Conservation (phyloP, 2,113 vertebrate species). For the Lycaon pictus region DNA sequence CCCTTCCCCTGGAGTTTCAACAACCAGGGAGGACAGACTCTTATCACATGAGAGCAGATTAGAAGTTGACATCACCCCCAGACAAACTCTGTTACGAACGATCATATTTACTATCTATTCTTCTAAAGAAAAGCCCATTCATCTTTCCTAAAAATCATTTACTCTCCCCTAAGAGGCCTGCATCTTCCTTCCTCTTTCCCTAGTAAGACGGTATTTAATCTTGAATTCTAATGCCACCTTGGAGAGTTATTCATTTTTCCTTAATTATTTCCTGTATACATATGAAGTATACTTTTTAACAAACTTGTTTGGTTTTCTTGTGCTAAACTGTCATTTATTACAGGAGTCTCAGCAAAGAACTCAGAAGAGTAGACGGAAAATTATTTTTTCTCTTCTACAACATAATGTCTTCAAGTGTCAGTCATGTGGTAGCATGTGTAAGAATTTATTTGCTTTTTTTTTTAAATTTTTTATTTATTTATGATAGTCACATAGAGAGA, state of each 20-base stretch:
- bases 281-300: neutral
- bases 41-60: neutral
- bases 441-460: neutral
- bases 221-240: neutral
- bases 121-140: neutral
- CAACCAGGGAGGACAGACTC: neutral
- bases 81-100: neutral
- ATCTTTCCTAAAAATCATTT: neutral
- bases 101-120: neutral
- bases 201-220: neutral
- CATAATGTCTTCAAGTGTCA: neutral
- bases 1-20: neutral
- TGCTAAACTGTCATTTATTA: neutral
- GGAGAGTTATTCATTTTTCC: neutral
- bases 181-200: neutral
- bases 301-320: neutral
- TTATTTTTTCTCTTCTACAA: neutral
- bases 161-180: neutral
- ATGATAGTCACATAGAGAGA: too few species aligned
- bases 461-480: too few species aligned
- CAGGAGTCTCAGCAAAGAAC: neutral
- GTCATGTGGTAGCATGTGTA: neutral
- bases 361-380: neutral
- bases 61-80: neutral
- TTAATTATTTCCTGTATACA: neutral